Base-by-base conservation (phyloP, 2,888 invertebrate species). In the Pseudolycoriella hygida region DNA sequence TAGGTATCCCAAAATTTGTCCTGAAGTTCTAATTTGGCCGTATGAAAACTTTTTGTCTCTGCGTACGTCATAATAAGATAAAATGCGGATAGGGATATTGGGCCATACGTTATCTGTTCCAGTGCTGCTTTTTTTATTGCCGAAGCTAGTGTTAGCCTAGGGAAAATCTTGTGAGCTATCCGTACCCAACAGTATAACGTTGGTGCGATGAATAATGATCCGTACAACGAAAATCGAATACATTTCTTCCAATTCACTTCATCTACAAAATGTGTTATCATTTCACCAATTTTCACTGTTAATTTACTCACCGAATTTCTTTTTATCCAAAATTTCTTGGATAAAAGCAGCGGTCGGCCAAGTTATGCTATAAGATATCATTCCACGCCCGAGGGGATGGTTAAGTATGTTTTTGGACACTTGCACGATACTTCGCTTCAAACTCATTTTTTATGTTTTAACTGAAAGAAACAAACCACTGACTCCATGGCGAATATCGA, bases 201-300 rank as follows among this genome's bases (percentile, higher is more conserved):
- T n/a, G 87, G 87, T 1, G 86, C 87, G 17, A 83, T 82, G 61
- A 80, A 83, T 42, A 80, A 72, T 6, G 80, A 76, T n/a, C 86
- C 87, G 61, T 81, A 86, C 43, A 85, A 55, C 55, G 82, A 77
- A 64, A 79, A 87, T 49, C 85, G 70, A 34, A 76, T 62, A 51
- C 77, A 75, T 57, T 81, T 73, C 62, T 66, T 69, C 76, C 77
- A 79, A 55, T 80, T 79, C 57, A 73, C 77, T 14, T 34, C 34
- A 14, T 34, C 34, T 34, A 34, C n/a, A n/a, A 25, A 25, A 25
- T 6, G 25, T 8, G 4, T 8, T 25, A 25, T 25, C 5, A 25
- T 25, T 25, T 25, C 25, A 25, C 25, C 8, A 6, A 25, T 25
- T 25, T 25, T 25, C 5, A 25, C 8, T 25, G 8, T 25, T 6